phyloP scores from a whole-genome alignment of 2,888 invertebrate genomes.

The Hemaris fuciformis region DNA sequence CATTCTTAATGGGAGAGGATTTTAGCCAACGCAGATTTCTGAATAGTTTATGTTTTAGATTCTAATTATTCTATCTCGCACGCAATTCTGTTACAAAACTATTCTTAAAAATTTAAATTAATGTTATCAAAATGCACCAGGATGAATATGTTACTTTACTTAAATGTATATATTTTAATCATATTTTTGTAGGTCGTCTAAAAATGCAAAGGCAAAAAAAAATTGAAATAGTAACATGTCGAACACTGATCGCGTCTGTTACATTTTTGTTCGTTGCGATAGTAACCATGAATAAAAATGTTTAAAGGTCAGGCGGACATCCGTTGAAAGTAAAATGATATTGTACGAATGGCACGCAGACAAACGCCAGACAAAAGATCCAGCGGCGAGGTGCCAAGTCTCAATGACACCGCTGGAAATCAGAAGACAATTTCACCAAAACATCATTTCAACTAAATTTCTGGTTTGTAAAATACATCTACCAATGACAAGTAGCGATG shows the following conservation, averaged over 20 bases:
- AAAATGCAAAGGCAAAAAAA: too few relatives aligned
- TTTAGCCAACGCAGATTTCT: too few relatives aligned
- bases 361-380: slow-evolving; percentile 43
- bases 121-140: too few relatives aligned
- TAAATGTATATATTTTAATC: too few relatives aligned
- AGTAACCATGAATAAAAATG: not conserved
- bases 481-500: not conserved
- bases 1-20: not conserved
- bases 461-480: not conserved
- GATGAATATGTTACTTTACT: too few relatives aligned
- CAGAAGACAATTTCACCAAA: not conserved
- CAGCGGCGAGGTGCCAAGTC: slow-evolving; percentile 34
- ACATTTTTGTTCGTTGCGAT: not conserved
- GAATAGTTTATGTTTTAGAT: too few relatives aligned
- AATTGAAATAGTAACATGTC: not conserved
- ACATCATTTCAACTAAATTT: not conserved
- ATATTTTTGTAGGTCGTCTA: too few relatives aligned
- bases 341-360: slow-evolving; percentile 27
- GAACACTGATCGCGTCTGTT: not conserved
- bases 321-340: slow-evolving; percentile 27
- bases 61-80: too few relatives aligned
- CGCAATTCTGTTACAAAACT: too few relatives aligned
- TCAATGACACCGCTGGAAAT: slow-evolving; percentile 15
- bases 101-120: too few relatives aligned
- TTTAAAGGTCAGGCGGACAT: slow-evolving; percentile 18